phyloP scores from a whole-genome alignment of 2,113 vertebrate genomes.

The Neodontobutis hainanensis region DNA sequence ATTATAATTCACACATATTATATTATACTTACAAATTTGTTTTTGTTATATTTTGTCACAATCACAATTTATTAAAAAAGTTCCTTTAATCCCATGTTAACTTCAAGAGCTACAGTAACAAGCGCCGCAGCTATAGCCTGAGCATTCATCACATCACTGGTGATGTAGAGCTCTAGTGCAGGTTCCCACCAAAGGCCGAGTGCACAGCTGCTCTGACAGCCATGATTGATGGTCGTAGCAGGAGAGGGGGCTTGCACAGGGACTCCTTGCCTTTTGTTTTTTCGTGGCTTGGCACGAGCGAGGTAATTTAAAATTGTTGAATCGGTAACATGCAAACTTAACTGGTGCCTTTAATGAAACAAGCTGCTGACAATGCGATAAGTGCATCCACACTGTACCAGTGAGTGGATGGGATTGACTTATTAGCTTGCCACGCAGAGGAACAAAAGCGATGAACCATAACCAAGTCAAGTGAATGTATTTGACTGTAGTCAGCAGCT shows the following conservation, averaged over 20 bases:
- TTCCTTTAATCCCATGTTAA: too few species aligned
- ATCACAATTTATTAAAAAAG: too few species aligned
- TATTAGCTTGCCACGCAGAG: constrained; percentile 51
- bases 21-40: too few species aligned
- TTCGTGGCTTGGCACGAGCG: constrained; percentile 33
- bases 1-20: too few species aligned
- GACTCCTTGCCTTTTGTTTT: constrained; percentile 58
- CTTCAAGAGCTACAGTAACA: constrained; percentile 44
- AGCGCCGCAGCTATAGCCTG: constrained; percentile 25
- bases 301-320: constrained; percentile 67
- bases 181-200: constrained; percentile 46
- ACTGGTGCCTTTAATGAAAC: constrained; percentile 61
- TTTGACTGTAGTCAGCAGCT: constrained; percentile 59
- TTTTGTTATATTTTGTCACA: too few species aligned
- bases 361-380: constrained; percentile 68
- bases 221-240: constrained; percentile 68
- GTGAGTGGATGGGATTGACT: constrained; percentile 59
- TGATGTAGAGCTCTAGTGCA: constrained; percentile 58
- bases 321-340: constrained; percentile 66
- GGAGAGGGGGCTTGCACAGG: constrained; percentile 38
- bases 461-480: constrained; percentile 56
- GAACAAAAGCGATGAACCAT: constrained; percentile 65
- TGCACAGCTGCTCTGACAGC: constrained; percentile 67
- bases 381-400: constrained; percentile 58
- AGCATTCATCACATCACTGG: constrained; percentile 55